These are phyloP conservation scores for Gavialis gangeticus DNA, from an alignment of 2,113 vertebrate species.

Conservation along the genomic window DNA sequence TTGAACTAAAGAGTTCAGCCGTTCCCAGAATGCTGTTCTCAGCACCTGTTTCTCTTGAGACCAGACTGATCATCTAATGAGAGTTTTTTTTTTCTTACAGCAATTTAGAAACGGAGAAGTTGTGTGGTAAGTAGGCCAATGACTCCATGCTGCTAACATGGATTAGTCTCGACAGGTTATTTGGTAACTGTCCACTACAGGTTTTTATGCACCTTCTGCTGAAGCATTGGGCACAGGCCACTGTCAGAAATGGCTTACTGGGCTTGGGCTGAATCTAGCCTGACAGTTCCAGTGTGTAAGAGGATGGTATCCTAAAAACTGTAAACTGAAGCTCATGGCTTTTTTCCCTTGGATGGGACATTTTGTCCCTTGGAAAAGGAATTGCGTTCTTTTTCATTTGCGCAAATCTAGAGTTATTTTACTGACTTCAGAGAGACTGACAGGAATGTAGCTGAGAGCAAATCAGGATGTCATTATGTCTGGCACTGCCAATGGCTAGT, in stretches of 20 bases:
- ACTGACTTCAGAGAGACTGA: background rate
- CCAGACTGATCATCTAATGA: constrained; percentile 14
- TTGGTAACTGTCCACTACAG: background rate
- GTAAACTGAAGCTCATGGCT: background rate
- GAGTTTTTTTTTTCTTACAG: constrained; percentile 74
- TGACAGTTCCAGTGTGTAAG: background rate
- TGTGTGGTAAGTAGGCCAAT: constrained; percentile 89
- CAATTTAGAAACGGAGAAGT: constrained; percentile 93
- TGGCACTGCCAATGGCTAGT: background rate
- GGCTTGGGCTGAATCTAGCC: background rate
- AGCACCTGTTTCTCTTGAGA: background rate
- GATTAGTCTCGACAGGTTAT: background rate
- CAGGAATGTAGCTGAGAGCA: fast-evolving
- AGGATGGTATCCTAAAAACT: background rate
- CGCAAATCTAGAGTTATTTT: fast-evolving
- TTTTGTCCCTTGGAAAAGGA: background rate
- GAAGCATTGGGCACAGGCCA: background rate
- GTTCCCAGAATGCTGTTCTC: background rate
- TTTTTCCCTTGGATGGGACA: background rate
- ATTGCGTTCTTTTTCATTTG: background rate
- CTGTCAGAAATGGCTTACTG: background rate
- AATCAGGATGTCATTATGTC: background rate
- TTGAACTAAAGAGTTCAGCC: background rate
- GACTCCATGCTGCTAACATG: background rate
- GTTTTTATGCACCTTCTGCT: background rate